These are phyloP conservation scores for Hestina assimilis DNA, from an alignment of 1,140 invertebrate species.

Conservation along the genomic window DNA sequence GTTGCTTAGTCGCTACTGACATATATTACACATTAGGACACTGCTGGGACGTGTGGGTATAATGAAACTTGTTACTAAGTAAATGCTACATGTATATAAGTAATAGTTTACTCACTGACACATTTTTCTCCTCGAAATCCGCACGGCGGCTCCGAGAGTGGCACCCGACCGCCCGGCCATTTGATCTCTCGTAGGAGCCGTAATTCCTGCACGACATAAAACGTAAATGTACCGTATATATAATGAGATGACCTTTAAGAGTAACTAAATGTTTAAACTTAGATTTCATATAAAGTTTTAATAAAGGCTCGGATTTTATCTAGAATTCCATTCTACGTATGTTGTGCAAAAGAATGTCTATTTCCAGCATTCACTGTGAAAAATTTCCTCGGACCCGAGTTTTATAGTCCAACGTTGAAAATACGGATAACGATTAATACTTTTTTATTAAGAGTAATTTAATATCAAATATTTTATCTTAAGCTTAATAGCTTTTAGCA, in stretches of 20 bases:
- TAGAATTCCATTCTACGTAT: constrained; percentile 15
- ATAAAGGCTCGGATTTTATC: background rate
- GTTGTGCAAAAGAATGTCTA: constrained; percentile 19
- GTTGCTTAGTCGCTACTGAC: constrained; percentile 39
- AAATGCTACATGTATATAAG: background rate
- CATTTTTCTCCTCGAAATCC: constrained; percentile 96
- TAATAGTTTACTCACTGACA: constrained; percentile 83
- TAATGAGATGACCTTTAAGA: background rate
- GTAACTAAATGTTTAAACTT: background rate
- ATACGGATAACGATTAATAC: background rate
- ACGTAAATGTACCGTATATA: background rate
- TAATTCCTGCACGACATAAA: constrained; percentile 80
- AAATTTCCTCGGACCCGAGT: background rate
- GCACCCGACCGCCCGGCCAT: constrained; percentile 87
- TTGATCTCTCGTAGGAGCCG: constrained; percentile 83
- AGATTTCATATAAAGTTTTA: constrained; percentile 1
- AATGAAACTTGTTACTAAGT: background rate
- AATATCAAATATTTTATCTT: background rate
- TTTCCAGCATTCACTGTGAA: constrained; percentile 10
- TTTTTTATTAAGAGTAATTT: no score
- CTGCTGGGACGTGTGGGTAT: background rate
- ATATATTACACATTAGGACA: constrained; percentile 35
- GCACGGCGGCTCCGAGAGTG: constrained; percentile 95
- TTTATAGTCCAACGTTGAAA: constrained; percentile 4
- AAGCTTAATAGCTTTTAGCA: no score